Percentiles rank a stretch among this genome's conserved stretches.
Evolutionary conservation across 1,140 invertebrate species (phyloP).

Genomic region (Elymnias hypermnestra): DNA sequence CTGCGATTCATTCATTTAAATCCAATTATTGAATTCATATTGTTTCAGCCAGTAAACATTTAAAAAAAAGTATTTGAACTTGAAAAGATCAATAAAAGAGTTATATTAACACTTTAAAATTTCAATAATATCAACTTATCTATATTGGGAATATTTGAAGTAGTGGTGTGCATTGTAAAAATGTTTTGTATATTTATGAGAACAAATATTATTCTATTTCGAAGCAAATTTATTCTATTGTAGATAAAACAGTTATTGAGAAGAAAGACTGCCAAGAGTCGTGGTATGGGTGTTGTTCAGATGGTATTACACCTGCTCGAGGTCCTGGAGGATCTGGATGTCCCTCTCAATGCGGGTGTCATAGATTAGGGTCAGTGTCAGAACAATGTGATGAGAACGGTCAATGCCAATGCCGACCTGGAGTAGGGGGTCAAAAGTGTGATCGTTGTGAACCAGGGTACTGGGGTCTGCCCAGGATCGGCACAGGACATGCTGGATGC

Average conservation of each 20-base stretch:
- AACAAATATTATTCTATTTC: neutral
- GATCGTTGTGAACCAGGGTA: conserved; percentile 87
- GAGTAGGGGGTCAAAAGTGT: conserved; percentile 88
- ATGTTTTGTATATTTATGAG: neutral
- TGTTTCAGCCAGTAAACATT: no score
- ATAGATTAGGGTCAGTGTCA: conserved; percentile 84
- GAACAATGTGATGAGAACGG: conserved; percentile 86
- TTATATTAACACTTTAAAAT: no score
- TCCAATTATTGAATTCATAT: no score
- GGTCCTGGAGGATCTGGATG: conserved; percentile 89
- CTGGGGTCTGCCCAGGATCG: conserved; percentile 89
- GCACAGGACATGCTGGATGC: conserved; percentile 85
- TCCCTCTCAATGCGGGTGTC: conserved; percentile 82
- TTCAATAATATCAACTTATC: no score
- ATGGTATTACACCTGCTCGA: conserved; percentile 87
- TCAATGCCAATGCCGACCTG: conserved; percentile 90
- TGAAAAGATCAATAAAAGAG: no score
- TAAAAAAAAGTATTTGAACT: no score
- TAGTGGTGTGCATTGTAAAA: neutral
- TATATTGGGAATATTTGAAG: neutral
- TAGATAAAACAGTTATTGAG: conserved; percentile 65
- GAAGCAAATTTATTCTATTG: conserved; percentile 2
- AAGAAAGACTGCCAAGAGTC: conserved; percentile 82
- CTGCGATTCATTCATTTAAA: no score
- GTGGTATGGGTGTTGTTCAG: conserved; percentile 92